Base-by-base conservation (phyloP, 2,888 invertebrate species). In the Drosophila tripunctata region DNA sequence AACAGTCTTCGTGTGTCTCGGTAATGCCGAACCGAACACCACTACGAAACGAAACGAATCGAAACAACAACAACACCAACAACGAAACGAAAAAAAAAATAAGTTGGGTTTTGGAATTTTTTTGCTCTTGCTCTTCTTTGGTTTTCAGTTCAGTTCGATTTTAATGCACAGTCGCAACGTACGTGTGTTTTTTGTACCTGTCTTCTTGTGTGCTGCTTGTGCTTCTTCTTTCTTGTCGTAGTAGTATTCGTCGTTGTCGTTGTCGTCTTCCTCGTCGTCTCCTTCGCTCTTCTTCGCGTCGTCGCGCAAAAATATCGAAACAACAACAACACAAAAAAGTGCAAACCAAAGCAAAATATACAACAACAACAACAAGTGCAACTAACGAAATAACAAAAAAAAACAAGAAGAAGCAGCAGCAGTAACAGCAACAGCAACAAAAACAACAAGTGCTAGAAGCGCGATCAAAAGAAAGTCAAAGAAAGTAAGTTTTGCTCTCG, bases 111-210 rank as follows among this genome's bases (percentile, higher is more conserved):
- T 90, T 89, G 89, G 89, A 89, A 88, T 89, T 89, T 88, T 89
- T 88, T 79, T 69, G 77, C 72, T 88, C 84, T 88, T 89, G 90
- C 88, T 89, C 90, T 89, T 89, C 90, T 89, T 90, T 90, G 89
- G 89, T 89, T 89, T 73, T 90, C 88, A 89, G 89, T 89, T 88
- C 80, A 88, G 82, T 89, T 89, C 86, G 86, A 85, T 88, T 88
- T 87, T 86, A 82, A 85, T 82, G 85, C 84, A 86, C 87, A 86
- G 88, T 80, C 88, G 82, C 70, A 87, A 88, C 82, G 88, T 83
- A 76, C 75, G 75, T 56, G 36, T 47, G 35, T 35, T 27, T 35
- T 27, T 27, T 64, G 54, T 67, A 73, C 71, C 66, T 75, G 74
- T 68, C 45, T 56, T 58, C 45, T n/a, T 67, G 56, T 48, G 47